Percentiles rank a stretch among this genome's conserved stretches.
Evolutionary conservation across 2,113 vertebrate genomes (phyloP).

Genomic region (Parus major): DNA sequence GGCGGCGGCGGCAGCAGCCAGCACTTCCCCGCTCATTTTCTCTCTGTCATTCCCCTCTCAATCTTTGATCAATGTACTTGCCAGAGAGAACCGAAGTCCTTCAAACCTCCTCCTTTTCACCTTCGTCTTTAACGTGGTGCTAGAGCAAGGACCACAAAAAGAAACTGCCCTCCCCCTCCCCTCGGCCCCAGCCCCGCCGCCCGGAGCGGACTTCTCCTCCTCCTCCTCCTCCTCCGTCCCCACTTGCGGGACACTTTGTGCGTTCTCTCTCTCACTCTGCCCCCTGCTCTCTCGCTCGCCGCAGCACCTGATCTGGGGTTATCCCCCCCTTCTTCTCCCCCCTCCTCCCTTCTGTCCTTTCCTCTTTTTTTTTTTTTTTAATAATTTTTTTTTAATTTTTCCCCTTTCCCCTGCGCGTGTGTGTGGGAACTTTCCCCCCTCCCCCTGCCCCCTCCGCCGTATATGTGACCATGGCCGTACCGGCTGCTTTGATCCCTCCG

Average conservation of each 20-base stretch:
- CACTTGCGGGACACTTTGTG: constrained; percentile 73
- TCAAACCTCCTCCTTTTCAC: constrained; percentile 81
- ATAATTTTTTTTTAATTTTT: not conserved
- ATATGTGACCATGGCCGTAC: constrained; percentile 94
- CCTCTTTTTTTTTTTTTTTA: not conserved
- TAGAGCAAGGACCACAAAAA: constrained; percentile 76
- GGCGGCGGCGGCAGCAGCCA: constrained; percentile 58
- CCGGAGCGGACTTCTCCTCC: constrained; percentile 76
- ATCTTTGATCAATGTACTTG: constrained; percentile 94
- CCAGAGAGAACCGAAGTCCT: constrained; percentile 79
- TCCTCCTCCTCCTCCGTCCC: constrained; percentile 55
- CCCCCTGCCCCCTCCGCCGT: constrained; percentile 45
- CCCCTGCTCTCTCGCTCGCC: constrained; percentile 44
- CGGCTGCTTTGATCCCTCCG: constrained; percentile 93
- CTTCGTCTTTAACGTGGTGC: constrained; percentile 80
- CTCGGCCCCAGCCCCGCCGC: constrained; percentile 60
- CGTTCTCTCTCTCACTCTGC: constrained; percentile 41
- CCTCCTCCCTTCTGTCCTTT: not conserved
- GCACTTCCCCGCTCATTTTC: constrained; percentile 95
- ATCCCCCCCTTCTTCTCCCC: constrained; percentile 35
- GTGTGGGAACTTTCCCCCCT: not conserved
- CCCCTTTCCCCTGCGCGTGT: not conserved
- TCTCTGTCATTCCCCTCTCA: constrained; percentile 92
- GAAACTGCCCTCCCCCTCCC: constrained; percentile 68
- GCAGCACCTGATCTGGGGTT: constrained; percentile 35